Base-by-base conservation (phyloP, 2,113 vertebrate genomes). In the Rutilus rutilus region DNA sequence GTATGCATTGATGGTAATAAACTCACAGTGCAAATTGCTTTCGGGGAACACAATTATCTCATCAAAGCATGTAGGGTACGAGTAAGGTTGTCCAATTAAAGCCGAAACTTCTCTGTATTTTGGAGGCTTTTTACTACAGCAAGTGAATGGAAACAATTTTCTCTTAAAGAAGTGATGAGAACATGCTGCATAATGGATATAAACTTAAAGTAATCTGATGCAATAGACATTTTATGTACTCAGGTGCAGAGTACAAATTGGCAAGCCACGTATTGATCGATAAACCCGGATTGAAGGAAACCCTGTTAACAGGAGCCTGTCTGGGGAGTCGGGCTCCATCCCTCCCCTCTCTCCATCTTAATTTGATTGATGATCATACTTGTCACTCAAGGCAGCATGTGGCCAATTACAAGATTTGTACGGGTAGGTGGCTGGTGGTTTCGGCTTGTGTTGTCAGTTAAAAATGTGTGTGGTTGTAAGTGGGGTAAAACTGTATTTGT, bases 331-430 rank as follows among this genome's bases (percentile, higher is more conserved):
- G 50, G 83, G 47, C 67, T 78, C 82, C 65, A 62, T 80, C 33
- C 83, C 69, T 64, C 73, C 74, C 76, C 82, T 89, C 82, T 87
- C 87, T 86, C 88, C 86, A 88, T 92, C 92, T 91, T 94, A 94
- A 95, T 95, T 94, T 95, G 93, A 94, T 93, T 95, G 94, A 95
- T 95, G 93, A 95, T 95, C 94, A 94, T 92, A 94, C 93, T 91
- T 92, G 94, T 94, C 94, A 95, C 88, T 95, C 94, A 95, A 91
- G 93, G 92, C 94, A 95, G 94, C 93, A 93, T 95, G 95, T 95
- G 94, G 92, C 94, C 94, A 94, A 94, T 95, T 95, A 94, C 47
- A 54, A 87, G 88, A 89, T 89, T 86, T 84, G 82, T 90, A 15
- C 65, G 73, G 83, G 86, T 86, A 89, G 86, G 89, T 88, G 88